Base-by-base conservation (phyloP, 2,797 vertebrate genomes). In the Halcyon leucocephala region DNA sequence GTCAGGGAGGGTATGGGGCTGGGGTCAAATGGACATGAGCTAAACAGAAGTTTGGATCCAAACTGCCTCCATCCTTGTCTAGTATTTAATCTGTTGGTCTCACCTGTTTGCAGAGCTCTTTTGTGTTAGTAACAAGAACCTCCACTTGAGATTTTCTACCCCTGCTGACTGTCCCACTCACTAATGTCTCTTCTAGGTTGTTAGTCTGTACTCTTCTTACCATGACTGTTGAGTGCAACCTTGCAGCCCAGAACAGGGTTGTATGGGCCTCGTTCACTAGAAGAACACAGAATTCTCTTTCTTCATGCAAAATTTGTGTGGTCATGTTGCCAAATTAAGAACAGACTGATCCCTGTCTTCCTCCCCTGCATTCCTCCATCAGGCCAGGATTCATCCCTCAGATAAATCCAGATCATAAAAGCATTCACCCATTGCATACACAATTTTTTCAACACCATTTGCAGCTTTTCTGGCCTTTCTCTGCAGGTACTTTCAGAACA, bases 401-500 rank as follows among this genome's bases (percentile, higher is more conserved):
- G 58, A 60, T 79, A 58, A 89, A 86, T 72, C 44, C 37, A 72
- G 55, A 79, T 79, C 42, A 71, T 80, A 69, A 78, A 76, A 82
- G 21, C 29, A 72, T 73, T 82, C 66, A 62, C 24, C 21, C 39
- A 28, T 37, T 69, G 42, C 31, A 67, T 29, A 44, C 1, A 2
- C 4, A 35, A 0, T 42, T 65, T 82, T 85, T 88, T 62, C 66
- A 66, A 42, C n/a, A 42, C 9, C 12, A 15, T 19, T 78, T 77
- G 6, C 7, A 69, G 14, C 26, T 76, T 26, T 54, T 16, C 81
- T 72, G 26, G 13, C 14, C 10, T 90, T 55, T 90, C 24, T 77
- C 69, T 83, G 52, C 51, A 83, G 76, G 54, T 96, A 66, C 46
- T 89, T 95, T 82, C 58, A 88, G 72, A 93, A 89, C 51, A 72